Evolutionary conservation across 2,113 vertebrate genomes (phyloP), one percentile per base, ranked within the genome.

Genomic region (Ceyx margarethae): DNA sequence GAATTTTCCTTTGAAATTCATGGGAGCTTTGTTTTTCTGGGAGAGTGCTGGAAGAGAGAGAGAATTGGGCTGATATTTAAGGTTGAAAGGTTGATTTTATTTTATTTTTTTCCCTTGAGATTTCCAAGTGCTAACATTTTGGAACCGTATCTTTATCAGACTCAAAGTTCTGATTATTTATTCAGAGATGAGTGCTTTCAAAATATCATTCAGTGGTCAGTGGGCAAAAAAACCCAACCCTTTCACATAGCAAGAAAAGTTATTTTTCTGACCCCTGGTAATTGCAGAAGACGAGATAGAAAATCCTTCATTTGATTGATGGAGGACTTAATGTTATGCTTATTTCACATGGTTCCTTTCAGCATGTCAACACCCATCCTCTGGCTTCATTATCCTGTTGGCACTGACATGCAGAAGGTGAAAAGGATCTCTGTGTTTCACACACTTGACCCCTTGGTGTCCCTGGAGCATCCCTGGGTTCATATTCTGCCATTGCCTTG

Each of bases 1-100:
- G 57, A 86, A 90, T 81, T 66, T 86, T 90, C 37, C 42, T 68
- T 60, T 90, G 54, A 90, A 88, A 76, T 81, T 72, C 75, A 46
- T 75, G 73, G 62, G 28, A 54, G 11, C 8, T 11, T 40, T 78
- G 81, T 76, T 62, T 82, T 76, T 61, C 35, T 78, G 48, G 51
- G 43, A 88, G n/a, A 80, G 25, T 26, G 54, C 21, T 79, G 54
- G 35, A 90, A 67, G 37, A 67, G 71, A 71, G 43, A 58, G 20
- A 71, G 58, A 48, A 33, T 72, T 50, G 60, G 46, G 6, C 57
- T 84, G 83, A 53, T 86, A 56, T 42, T 61, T 84, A 25, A 79
- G 29, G 28, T 75, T 79, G 33, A 91, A 96, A 68, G 14, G 50
- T 62, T 91, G n/a, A 13, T 26, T 15, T 51, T 11, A 11, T 25